These are phyloP conservation scores for Clarias batrachus DNA, from an alignment of 2,113 vertebrate genomes.

Conservation along the genomic window DNA sequence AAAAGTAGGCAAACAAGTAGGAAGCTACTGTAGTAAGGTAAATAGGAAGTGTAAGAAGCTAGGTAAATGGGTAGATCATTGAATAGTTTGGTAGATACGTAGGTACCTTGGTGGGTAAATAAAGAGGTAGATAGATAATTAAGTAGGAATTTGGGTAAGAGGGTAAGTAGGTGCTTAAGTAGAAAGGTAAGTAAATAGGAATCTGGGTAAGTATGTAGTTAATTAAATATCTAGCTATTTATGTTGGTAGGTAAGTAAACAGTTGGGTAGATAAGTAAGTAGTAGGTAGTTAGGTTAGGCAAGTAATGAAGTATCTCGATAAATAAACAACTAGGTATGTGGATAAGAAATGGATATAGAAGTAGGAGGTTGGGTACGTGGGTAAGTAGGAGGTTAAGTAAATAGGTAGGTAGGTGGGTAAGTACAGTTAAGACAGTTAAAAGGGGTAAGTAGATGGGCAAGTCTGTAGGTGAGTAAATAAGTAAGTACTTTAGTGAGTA, in stretches of 20 bases:
- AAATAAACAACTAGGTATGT: not conserved
- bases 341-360: not conserved
- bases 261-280: not conserved
- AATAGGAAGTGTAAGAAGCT: not conserved
- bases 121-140: not conserved
- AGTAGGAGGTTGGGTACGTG: not conserved
- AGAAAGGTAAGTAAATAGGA: not conserved
- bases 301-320: too few species aligned
- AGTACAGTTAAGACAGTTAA: not conserved
- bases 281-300: not conserved
- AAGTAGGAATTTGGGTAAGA: not conserved
- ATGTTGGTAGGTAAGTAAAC: not conserved
- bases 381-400: not conserved
- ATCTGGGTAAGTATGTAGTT: not conserved
- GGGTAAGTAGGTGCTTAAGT: not conserved
- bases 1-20: not conserved
- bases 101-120: not conserved
- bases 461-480: not conserved
- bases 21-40: not conserved
- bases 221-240: not conserved
- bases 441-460: not conserved
- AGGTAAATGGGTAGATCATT: not conserved
- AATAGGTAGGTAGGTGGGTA: not conserved
- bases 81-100: not conserved
- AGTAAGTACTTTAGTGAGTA: too few species aligned